Base-by-base conservation (phyloP, 1,140 invertebrate species). In the Kradibia gibbosae region DNA sequence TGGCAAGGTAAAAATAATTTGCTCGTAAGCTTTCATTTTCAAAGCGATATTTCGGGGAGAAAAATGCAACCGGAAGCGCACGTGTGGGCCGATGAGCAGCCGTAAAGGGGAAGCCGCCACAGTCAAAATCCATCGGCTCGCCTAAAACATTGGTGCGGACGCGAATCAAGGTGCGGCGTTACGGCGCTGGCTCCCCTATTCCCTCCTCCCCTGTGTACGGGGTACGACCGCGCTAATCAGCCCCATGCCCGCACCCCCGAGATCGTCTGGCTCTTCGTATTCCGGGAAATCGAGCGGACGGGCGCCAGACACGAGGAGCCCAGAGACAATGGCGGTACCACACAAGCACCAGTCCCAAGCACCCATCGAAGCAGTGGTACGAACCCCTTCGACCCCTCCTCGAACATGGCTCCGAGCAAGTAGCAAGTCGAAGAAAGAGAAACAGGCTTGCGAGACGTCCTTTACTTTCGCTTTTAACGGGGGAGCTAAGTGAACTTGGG, bases 261-360 rank as follows among this genome's bases (percentile, higher is more conserved):
- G 11, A 25, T 17, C 4, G 22, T 39, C 36, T 25, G n/a, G 45
- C 70, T n/a, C 39, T 50, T 53, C n/a, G 42, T 34, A 77, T 78
- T 78, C 76, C 31, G 42, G 76, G 76, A 78, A 78, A 78, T 78
- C 62, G 45, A 70, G 70, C 42, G n/a, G 25, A 11, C 36, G 74
- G 36, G 22, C 28, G 45, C 15, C 60, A 53, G 45, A 70, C 76
- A 70, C 62, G 76, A 77, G 50, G 42, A 72, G 15, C 25, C 39
- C 7, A 2, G 13, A 39, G 39, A 45, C 36, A 70, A 70, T 70
- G 67, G 67, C 39, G n/a, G 15, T 70, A 36, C 17, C n/a, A 25
- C n/a, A 70, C 67, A 39, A 48, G 70, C n/a, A 72, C 70, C n/a
- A n/a, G n/a, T 28, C 70, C 50, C 42, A 25, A 48, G 7, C 45